Conservation (phyloP, 2,113 vertebrate species). For the Notechis scutatus region DNA sequence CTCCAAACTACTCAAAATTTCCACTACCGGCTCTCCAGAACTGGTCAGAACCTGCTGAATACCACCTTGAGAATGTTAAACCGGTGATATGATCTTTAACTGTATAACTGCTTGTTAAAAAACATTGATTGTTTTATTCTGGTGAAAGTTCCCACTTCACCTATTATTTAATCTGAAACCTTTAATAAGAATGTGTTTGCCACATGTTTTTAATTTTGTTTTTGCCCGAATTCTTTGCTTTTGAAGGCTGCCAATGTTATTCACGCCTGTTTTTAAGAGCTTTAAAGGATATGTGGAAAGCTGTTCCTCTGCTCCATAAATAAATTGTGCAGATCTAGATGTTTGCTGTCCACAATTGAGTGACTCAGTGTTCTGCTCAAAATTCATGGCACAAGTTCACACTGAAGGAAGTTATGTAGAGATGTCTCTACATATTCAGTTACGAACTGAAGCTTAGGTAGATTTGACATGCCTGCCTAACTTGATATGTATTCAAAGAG, state of each 20-base stretch:
- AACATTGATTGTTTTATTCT: not conserved
- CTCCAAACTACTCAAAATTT: no score
- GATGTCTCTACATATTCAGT: not conserved
- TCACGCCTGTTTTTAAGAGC: not conserved
- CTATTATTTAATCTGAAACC: not conserved
- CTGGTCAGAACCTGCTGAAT: no score
- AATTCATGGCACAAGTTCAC: not conserved
- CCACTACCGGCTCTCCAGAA: no score
- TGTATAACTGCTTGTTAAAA: not conserved
- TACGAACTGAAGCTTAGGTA: not conserved
- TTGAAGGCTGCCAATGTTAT: not conserved
- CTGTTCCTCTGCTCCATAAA: not conserved
- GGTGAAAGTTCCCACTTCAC: not conserved
- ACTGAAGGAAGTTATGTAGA: not conserved
- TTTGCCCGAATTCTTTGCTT: not conserved
- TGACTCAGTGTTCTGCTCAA: not conserved
- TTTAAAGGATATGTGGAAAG: not conserved
- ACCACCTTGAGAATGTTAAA: not conserved
- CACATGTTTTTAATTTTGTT: not conserved
- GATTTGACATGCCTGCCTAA: not conserved
- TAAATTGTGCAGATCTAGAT: not conserved
- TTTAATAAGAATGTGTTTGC: not conserved
- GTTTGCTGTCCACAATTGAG: not conserved
- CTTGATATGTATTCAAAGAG: not conserved
- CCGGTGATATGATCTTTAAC: not conserved